Evolutionary conservation across 1,140 invertebrate genomes (phyloP).

Genomic region (Drosophila repleta): DNA sequence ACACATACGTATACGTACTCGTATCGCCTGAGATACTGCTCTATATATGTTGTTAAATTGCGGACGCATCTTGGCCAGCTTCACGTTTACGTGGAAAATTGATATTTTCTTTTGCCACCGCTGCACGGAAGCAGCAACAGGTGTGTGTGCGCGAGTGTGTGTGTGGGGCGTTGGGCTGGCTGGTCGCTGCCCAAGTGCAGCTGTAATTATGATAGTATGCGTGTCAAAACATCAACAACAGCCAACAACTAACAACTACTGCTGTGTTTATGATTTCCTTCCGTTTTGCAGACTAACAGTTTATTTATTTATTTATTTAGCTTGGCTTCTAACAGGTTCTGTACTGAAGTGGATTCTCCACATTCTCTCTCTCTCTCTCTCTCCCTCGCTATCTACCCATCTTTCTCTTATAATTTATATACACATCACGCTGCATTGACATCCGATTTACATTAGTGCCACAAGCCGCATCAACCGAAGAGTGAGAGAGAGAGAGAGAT

Average conservation of each 20-base stretch:
- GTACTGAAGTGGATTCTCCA: constrained; percentile 19
- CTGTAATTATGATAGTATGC: constrained; percentile 78
- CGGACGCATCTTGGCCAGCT: constrained; percentile 46
- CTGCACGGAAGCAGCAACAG: constrained; percentile 77
- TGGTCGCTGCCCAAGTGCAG: constrained; percentile 38
- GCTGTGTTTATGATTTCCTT: constrained; percentile 80
- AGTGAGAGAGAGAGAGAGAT: constrained; percentile 3
- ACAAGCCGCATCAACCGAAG: constrained; percentile 16
- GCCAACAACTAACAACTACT: constrained; percentile 42
- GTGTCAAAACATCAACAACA: constrained; percentile 70
- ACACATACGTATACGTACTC: not conserved
- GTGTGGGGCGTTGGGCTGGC: constrained; percentile 36
- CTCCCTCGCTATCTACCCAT: constrained; percentile 19
- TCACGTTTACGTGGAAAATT: constrained; percentile 74
- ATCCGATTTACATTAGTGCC: constrained; percentile 83
- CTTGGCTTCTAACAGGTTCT: constrained; percentile 77
- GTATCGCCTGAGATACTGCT: constrained; percentile 23
- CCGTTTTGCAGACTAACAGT: constrained; percentile 77
- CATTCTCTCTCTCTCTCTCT: constrained; percentile 22
- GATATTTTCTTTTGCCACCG: constrained; percentile 76
- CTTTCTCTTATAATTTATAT: constrained; percentile 71
- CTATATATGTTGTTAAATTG: constrained; percentile 54
- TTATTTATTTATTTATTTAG: constrained; percentile 76
- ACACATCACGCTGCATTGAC: constrained; percentile 81
- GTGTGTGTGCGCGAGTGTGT: constrained; percentile 43